Conservation (phyloP, 35 echinoderm and acorn worm species). For the Apostichopus japonicus region DNA sequence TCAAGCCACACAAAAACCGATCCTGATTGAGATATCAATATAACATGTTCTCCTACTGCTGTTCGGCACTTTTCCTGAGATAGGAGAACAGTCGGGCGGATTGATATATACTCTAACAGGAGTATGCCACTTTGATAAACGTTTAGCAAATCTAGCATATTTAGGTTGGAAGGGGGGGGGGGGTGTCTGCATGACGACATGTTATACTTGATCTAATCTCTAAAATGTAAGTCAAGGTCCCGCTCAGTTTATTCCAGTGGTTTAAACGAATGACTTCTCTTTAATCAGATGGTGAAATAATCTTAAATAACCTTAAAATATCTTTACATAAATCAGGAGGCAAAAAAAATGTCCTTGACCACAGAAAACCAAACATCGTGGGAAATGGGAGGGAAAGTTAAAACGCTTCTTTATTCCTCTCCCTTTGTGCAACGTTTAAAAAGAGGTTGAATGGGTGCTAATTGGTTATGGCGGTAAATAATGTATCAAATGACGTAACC, state of each 20-base stretch:
- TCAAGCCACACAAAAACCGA: too few species aligned
- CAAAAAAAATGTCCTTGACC: not conserved
- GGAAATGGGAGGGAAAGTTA: not conserved
- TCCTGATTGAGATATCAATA: too few species aligned
- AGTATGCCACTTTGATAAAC: too few species aligned
- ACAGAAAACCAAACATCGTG: slow-evolving; percentile 7
- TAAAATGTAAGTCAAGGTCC: slow-evolving; percentile 2
- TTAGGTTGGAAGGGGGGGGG: not conserved
- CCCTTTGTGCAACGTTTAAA: not conserved
- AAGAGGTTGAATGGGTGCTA: not conserved
- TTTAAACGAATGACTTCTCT: not conserved
- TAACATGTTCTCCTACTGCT: too few species aligned
- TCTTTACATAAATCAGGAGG: not conserved
- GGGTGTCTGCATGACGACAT: not conserved
- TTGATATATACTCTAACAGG: too few species aligned
- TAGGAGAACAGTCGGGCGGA: too few species aligned
- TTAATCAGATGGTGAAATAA: not conserved
- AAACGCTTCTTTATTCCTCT: not conserved
- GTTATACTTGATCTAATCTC: not conserved
- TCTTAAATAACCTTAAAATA: not conserved
- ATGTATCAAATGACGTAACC: not conserved
- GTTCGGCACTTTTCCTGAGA: too few species aligned
- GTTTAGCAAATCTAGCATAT: too few species aligned
- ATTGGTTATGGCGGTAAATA: slow-evolving; percentile 4
- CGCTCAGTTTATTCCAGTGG: not conserved